Evolutionary conservation across 2,888 invertebrate genomes (phyloP), one percentile per base, ranked within the genome.

Genomic region (Serrognathus titanus): DNA sequence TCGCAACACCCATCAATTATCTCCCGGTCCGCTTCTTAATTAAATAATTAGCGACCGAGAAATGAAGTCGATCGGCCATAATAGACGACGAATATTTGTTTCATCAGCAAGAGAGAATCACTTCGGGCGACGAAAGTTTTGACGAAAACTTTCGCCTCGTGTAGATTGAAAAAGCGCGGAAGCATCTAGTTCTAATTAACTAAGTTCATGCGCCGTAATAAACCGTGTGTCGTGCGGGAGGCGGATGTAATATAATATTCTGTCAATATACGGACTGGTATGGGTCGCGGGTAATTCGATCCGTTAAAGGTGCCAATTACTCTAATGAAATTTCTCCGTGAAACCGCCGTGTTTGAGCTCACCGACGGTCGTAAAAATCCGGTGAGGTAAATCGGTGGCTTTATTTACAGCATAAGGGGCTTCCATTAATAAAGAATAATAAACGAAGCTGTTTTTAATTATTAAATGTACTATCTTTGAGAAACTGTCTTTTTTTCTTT

Each of bases 211-310:
- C 48, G 49, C 49, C 24, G 24, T 55, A 55, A 55, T 55, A 55
- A 55, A 55, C 49, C 49, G 16, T 43, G 45, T 49, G 49, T 20
- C 45, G 43, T 49, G 38, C 16, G 45, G 48, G 40, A 61, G 57
- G 58, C 59, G 62, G 59, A 59, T 58, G 62, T 59, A 62, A 62
- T 62, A 62, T 62, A 62, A 62, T 62, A 62, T 59, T 55, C 59
- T 59, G 62, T 62, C 62, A 62, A 62, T 62, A 62, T 62, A 61
- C 49, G 58, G 59, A 53, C 53, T 47, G 52, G 48, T 59, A 52
- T 58, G 54, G 52, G 59, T 61, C 57, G 55, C 40, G 36, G 41
- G 61, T 59, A 61, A 61, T 55, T 46, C 53, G 56, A 61, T 58
- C 51, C 57, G 52, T 48, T 57, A 58, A 54, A 61, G 48, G 54